Percentiles rank a stretch among this genome's conserved stretches.
Evolutionary conservation across 2,888 invertebrate species (phyloP).

Genomic region (Parnassius orleans): DNA sequence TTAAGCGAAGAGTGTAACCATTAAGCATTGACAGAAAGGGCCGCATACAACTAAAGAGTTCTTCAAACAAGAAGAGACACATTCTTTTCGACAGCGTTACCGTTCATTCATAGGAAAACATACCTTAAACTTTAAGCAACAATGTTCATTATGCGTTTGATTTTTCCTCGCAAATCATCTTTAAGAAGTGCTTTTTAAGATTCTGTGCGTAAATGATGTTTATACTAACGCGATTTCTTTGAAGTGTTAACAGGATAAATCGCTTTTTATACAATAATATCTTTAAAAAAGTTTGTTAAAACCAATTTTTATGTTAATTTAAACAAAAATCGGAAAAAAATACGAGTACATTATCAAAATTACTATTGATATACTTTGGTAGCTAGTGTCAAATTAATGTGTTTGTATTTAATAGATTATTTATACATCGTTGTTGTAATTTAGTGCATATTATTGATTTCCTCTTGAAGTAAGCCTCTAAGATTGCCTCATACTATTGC

Average conservation of each 20-base stretch:
- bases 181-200: slow-evolving; percentile 13
- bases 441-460: too few relatives aligned
- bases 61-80: slow-evolving; percentile 25
- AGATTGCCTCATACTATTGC: too few relatives aligned
- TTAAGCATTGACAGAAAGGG: slow-evolving; percentile 28
- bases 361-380: too few relatives aligned
- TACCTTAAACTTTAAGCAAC: background rate
- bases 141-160: slow-evolving; percentile 1
- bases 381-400: too few relatives aligned
- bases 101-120: background rate
- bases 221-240: slow-evolving; percentile 20
- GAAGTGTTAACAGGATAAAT: background rate
- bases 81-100: slow-evolving; percentile 21
- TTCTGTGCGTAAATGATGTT: slow-evolving; percentile 11
- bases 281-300: too few relatives aligned
- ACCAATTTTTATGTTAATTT: too few relatives aligned
- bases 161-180: slow-evolving; percentile 3
- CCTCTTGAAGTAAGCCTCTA: too few relatives aligned
- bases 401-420: too few relatives aligned
- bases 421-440: too few relatives aligned
- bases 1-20: slow-evolving; percentile 25
- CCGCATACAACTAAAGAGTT: slow-evolving; percentile 24
- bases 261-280: background rate
- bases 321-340: too few relatives aligned
- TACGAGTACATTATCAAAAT: too few relatives aligned